Percentiles rank a stretch among this genome's conserved stretches.
Evolutionary conservation across 2,797 vertebrate species (phyloP).

Genomic region (Paedocypris micromegethes): DNA sequence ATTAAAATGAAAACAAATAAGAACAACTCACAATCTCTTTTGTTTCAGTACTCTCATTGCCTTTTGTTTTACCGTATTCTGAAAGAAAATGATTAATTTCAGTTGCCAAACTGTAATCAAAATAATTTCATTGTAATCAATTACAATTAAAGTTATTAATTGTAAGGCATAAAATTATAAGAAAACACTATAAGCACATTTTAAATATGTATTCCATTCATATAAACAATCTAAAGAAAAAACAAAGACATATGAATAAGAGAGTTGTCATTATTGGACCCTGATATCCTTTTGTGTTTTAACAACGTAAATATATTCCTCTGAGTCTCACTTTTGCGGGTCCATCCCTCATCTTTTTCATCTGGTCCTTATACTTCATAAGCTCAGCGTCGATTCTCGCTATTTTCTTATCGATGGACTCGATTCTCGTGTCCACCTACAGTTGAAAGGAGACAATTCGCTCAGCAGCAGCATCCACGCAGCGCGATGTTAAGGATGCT

Average conservation of each 20-base stretch:
- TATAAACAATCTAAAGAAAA: too few relatives aligned
- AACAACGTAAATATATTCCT: neutral
- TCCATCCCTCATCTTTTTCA: constrained; percentile 99
- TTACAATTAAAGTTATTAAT: too few relatives aligned
- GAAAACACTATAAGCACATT: too few relatives aligned
- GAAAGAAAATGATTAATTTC: constrained; percentile 48
- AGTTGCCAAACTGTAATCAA: neutral
- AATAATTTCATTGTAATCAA: too few relatives aligned
- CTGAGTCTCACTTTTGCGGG: constrained; percentile 81
- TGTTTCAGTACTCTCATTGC: constrained; percentile 95
- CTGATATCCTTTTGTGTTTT: too few relatives aligned
- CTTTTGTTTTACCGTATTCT: constrained; percentile 99
- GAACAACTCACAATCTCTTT: constrained; percentile 91
- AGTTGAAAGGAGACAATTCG: constrained; percentile 5
- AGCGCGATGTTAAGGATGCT: constrained; percentile 16
- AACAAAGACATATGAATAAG: too few relatives aligned
- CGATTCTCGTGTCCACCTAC: constrained; percentile 90
- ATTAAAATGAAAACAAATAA: neutral
- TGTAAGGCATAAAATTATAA: too few relatives aligned
- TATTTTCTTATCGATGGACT: constrained; percentile 96
- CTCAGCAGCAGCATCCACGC: constrained; percentile 32
- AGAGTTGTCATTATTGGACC: too few relatives aligned
- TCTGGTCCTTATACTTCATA: constrained; percentile 95
- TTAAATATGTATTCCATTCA: too few relatives aligned
- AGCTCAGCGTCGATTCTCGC: constrained; percentile 87